phyloP scores from a whole-genome alignment of 1,140 invertebrate species.

The Nymphalis io region DNA sequence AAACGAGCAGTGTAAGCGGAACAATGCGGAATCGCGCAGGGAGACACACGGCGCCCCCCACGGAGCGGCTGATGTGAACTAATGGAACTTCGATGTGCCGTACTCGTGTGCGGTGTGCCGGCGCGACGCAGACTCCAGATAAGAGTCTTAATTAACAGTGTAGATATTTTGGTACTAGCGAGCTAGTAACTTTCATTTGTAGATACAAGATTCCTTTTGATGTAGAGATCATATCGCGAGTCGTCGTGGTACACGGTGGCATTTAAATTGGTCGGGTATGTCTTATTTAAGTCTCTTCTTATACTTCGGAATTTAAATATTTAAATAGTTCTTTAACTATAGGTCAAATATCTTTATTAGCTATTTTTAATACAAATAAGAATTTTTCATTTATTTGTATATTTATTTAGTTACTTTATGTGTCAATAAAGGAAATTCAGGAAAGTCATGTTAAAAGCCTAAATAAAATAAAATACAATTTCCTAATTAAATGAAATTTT shows the following conservation, averaged over 20 bases:
- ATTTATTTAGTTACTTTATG: too few relatives aligned
- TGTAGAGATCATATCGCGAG: not conserved
- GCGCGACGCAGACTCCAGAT: conserved; percentile 8
- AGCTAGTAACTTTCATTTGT: not conserved
- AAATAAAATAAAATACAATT: too few relatives aligned
- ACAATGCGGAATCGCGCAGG: conserved; percentile 4
- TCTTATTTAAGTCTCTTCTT: too few relatives aligned
- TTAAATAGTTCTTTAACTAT: too few relatives aligned
- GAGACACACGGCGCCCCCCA: conserved; percentile 21
- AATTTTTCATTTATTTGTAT: too few relatives aligned
- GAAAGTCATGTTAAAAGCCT: too few relatives aligned
- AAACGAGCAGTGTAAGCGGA: conserved; percentile 27
- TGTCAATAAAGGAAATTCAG: too few relatives aligned
- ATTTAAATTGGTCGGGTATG: not conserved
- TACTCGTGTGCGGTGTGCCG: conserved; percentile 16
- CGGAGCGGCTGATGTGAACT: conserved; percentile 27
- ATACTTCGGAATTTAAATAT: too few relatives aligned
- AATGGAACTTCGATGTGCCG: conserved; percentile 42
- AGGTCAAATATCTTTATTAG: too few relatives aligned
- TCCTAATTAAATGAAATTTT: too few relatives aligned
- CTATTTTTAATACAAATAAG: too few relatives aligned
- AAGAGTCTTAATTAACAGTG: conserved; percentile 5
- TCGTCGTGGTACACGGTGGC: not conserved
- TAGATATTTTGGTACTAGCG: not conserved
- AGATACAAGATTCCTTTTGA: not conserved